phyloP scores from a whole-genome alignment of 2,888 invertebrate genomes.

The Ferdinandea cuprea region DNA sequence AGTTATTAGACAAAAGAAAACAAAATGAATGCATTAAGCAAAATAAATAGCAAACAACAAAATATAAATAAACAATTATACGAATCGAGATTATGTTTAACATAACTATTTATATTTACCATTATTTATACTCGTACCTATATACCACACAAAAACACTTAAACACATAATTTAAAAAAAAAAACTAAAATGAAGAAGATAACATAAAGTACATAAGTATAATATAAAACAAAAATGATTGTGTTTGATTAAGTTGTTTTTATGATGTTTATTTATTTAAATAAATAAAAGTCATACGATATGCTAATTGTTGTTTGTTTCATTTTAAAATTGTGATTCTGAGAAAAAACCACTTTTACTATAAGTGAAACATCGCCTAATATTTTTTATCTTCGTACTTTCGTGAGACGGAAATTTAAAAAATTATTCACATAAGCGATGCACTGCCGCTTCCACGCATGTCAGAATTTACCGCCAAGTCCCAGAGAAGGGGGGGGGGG shows the following conservation, averaged over 20 bases:
- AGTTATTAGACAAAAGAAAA: conserved; percentile 45
- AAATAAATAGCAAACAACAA: conserved; percentile 35
- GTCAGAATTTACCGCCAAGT: no score
- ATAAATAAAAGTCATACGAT: conserved; percentile 74
- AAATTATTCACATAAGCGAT: no score
- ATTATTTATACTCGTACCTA: conserved; percentile 73
- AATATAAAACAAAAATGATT: conserved; percentile 60
- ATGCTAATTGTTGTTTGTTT: conserved; percentile 35
- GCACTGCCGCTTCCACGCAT: no score
- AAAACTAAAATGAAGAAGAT: conserved; percentile 7
- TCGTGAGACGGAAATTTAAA: no score
- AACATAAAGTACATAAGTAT: conserved; percentile 71
- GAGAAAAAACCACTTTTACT: no score
- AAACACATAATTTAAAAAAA: conserved; percentile 45
- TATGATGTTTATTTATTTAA: conserved; percentile 79
- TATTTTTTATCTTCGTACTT: no score
- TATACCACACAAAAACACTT: conserved; percentile 55
- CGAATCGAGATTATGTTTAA: conserved; percentile 71
- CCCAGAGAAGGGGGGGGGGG: no score
- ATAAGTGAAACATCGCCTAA: no score
- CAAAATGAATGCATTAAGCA: conserved; percentile 13
- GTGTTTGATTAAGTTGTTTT: conserved; percentile 79
- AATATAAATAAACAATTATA: conserved; percentile 53
- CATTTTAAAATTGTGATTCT: not conserved
- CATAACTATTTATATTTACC: conserved; percentile 70